A percentile compares a stretch with the other conserved stretches of the same genome.
These are phyloP conservation scores for Dufourea novaeangliae DNA, from an alignment of 1,140 invertebrate genomes.

Conservation along the genomic window DNA sequence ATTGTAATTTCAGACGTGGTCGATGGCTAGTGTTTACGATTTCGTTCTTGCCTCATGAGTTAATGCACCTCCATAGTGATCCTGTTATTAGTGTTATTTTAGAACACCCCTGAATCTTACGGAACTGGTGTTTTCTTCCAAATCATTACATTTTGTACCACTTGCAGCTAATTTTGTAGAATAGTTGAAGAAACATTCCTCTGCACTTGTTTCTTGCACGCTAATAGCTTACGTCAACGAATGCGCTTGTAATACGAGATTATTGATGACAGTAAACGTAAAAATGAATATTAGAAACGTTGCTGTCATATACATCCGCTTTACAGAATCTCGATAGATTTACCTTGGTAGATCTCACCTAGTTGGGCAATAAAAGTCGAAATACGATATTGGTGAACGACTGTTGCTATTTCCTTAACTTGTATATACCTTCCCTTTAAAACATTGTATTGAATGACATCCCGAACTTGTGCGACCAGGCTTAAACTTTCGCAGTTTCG, in stretches of 20 bases:
- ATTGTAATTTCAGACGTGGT: background rate
- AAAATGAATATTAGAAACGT: constrained; percentile 53
- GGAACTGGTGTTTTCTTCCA: background rate
- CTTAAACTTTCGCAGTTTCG: too few species aligned
- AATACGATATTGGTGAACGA: constrained; percentile 56
- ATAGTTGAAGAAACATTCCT: background rate
- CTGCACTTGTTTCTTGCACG: background rate
- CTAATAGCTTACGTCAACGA: background rate
- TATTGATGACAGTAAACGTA: constrained; percentile 39
- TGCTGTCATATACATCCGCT: constrained; percentile 18
- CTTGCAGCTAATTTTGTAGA: background rate
- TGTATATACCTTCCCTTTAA: too few species aligned
- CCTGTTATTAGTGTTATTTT: background rate
- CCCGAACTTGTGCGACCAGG: too few species aligned
- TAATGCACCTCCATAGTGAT: background rate
- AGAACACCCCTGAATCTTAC: background rate
- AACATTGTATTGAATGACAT: too few species aligned
- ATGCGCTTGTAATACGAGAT: background rate
- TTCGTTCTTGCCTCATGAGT: background rate
- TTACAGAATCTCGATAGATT: background rate
- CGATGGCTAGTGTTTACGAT: background rate
- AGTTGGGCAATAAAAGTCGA: constrained; percentile 50
- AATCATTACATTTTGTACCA: background rate
- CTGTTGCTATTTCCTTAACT: constrained; percentile 41
- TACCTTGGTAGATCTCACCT: background rate